Conservation (phyloP, 2,888 invertebrate species). For the Leptura quadrifasciata region DNA sequence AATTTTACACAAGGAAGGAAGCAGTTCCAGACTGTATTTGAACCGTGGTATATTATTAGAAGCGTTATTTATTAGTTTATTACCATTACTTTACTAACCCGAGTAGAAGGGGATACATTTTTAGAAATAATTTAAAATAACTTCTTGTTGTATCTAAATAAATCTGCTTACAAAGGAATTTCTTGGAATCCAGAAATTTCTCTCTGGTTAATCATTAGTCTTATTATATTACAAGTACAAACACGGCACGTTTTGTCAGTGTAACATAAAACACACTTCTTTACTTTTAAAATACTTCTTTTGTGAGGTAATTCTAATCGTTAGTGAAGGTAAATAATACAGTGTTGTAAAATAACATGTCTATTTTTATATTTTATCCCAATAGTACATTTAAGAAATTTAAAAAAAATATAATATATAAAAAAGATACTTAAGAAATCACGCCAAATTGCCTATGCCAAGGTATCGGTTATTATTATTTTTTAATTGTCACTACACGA, state of each 20-base stretch:
- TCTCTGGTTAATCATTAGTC: constrained; percentile 44
- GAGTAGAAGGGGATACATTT: constrained; percentile 63
- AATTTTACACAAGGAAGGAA: constrained; percentile 69
- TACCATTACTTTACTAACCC: constrained; percentile 64
- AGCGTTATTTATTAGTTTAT: constrained; percentile 70
- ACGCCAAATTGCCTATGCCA: too few species aligned
- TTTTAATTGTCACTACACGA: too few species aligned
- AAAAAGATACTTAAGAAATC: too few species aligned
- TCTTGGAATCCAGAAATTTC: constrained; percentile 47
- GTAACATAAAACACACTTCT: constrained; percentile 16
- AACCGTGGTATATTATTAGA: constrained; percentile 68
- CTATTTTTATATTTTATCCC: too few species aligned
- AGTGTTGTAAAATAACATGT: background rate
- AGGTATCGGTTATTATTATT: too few species aligned
- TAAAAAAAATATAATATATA: too few species aligned
- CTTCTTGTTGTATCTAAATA: constrained; percentile 49
- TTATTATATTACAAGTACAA: constrained; percentile 39
- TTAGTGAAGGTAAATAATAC: background rate
- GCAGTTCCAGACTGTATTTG: constrained; percentile 60
- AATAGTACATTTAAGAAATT: too few species aligned
- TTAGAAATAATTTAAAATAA: constrained; percentile 64
- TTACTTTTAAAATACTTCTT: background rate
- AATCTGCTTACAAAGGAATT: constrained; percentile 48
- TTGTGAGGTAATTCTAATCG: background rate
- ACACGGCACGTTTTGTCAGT: constrained; percentile 35